phyloP scores from a whole-genome alignment of 2,888 invertebrate genomes.

The Galerucella nymphaeae region DNA sequence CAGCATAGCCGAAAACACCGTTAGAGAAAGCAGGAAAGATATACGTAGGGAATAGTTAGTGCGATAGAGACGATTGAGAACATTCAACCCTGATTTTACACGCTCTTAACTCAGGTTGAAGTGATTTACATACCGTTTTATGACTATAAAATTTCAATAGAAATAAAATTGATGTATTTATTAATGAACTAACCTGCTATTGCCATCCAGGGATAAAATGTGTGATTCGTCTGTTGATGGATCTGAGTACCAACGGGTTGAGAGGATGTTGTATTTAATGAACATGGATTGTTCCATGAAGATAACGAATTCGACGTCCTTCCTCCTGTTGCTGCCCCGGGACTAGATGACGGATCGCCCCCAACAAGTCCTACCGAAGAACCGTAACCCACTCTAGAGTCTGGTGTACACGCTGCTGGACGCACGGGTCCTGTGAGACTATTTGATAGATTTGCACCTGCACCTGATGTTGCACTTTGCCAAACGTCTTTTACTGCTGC shows the following conservation, averaged over 20 bases:
- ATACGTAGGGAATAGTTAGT: conserved; percentile 48
- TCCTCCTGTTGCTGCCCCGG: conserved; percentile 72
- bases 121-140: conserved; percentile 60
- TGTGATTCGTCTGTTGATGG: conserved; percentile 92
- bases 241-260: conserved; percentile 84
- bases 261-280: conserved; percentile 83
- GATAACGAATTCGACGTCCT: conserved; percentile 70
- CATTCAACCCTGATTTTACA: conserved; percentile 69
- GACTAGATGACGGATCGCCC: conserved; percentile 79
- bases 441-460: conserved; percentile 73
- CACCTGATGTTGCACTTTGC: conserved; percentile 77
- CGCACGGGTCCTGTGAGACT: conserved; percentile 76
- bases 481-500: conserved; percentile 72
- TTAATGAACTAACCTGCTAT: conserved; percentile 89
- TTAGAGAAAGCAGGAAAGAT: conserved; percentile 43
- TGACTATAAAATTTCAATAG: conserved; percentile 11
- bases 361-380: conserved; percentile 77
- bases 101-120: conserved; percentile 68
- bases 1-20: conserved; percentile 46
- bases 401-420: conserved; percentile 91
- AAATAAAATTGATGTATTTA: conserved; percentile 24
- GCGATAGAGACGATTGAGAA: conserved; percentile 59
- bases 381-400: conserved; percentile 83
- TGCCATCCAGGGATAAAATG: conserved; percentile 98
- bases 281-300: conserved; percentile 91